Evolutionary conservation across 2,888 invertebrate genomes (phyloP), one percentile per base, ranked within the genome.

Genomic region (Troides oblongomaculatus): DNA sequence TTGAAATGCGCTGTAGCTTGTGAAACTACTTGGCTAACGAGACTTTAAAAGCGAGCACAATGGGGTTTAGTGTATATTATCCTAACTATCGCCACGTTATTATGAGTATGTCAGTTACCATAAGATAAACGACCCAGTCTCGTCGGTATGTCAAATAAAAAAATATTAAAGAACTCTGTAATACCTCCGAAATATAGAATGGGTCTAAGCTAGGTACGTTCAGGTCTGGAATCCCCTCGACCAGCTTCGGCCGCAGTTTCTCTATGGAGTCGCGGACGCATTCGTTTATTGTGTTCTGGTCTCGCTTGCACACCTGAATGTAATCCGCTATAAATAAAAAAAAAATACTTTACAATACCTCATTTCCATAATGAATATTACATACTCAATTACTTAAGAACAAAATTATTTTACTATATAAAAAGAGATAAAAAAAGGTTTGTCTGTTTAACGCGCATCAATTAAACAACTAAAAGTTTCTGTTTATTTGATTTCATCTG

Each of bases 191-290:
- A 56, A 97, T 93, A 56, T 87, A 84, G 69, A 96, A 93, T 0
- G 97, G 97, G 69, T 97, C 96, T 64, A 96, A 88, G 0, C 94
- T 89, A 0, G 96, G 96, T 62, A 96, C 94, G 21, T 93, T 91
- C 1, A 96, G 85, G 78, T 95, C 95, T 0, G 94, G 94, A 64
- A 97, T 95, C 3, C 97, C 97, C 12, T 86, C 77, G 0, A 88
- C 84, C 21, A 97, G 83, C 56, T 93, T 87, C 0, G 94, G 94
- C 57, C 93, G 89, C 21, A 95, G 81, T 2, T 84, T 79, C 71
- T 95, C 94, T 25, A 96, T 93, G 12, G 95, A 93, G n/a, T 93
- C 84, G 23, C 87, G 87, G 0, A 95, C 92, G 78, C 97, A 97
- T 14, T 89, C 91, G 78, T 93, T 93, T 64, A 96, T 84, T 18